phyloP scores from a whole-genome alignment of 23 tunicate genomes.

The Ascidia mentula region DNA sequence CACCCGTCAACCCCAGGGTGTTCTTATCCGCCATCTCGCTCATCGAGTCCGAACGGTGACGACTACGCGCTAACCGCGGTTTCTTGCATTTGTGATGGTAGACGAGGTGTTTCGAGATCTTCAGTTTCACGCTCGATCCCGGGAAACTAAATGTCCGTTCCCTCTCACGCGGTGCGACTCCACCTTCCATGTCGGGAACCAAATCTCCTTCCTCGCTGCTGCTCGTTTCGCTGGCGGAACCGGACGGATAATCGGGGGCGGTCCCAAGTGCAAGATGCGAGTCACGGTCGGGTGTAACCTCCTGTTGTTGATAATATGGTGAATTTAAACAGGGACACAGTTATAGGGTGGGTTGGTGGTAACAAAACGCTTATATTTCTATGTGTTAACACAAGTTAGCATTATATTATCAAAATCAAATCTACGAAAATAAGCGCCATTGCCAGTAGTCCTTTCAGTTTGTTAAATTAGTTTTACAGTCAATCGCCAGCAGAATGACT shows the following conservation, averaged over 20 bases:
- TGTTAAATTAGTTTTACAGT: no score
- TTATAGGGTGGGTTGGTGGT: no score
- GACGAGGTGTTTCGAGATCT: conserved; percentile 27
- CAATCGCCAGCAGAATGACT: no score
- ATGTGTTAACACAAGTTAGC: no score
- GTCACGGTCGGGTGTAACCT: conserved; percentile 21
- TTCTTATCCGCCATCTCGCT: neutral
- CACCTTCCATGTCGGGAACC: neutral
- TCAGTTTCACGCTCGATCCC: conserved; percentile 34
- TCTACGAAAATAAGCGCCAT: no score
- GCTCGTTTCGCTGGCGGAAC: neutral
- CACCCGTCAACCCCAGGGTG: neutral
- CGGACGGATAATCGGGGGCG: conserved; percentile 70
- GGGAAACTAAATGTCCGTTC: conserved; percentile 43
- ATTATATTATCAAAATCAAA: no score
- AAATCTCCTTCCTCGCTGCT: neutral
- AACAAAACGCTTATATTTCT: no score
- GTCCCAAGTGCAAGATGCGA: conserved; percentile 63
- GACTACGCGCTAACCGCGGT: conserved; percentile 13
- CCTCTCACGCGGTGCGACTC: neutral
- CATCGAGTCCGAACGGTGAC: conserved; percentile 45
- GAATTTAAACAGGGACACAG: neutral
- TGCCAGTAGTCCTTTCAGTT: no score
- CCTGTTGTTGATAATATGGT: conserved; percentile 22
- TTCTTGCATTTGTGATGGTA: conserved; percentile 30